phyloP scores from a whole-genome alignment of 2,797 vertebrate species.

The Micromesistius poutassou region DNA sequence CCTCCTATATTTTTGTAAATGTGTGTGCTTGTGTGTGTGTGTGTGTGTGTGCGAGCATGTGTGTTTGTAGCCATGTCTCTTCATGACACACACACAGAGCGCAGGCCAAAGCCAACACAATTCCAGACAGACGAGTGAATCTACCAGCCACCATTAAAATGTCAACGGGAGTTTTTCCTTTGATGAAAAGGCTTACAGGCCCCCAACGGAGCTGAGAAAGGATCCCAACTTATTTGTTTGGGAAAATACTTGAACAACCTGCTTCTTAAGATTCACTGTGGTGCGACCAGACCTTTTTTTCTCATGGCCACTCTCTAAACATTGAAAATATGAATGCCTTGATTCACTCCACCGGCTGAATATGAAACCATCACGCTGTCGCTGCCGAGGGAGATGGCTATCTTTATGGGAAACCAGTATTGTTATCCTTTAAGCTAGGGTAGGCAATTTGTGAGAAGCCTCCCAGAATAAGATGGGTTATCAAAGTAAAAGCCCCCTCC shows the following conservation, averaged over 20 bases:
- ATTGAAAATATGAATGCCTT: not conserved
- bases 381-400: not conserved
- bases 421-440: not conserved
- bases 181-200: not conserved
- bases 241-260: conserved; percentile 2
- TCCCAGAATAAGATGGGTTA: no score
- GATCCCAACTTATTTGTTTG: not conserved
- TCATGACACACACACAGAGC: not conserved
- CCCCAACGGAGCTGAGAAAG: not conserved
- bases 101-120: conserved; percentile 1
- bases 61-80: not conserved
- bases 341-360: not conserved
- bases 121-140: not conserved
- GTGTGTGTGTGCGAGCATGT: not conserved
- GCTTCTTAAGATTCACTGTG: not conserved
- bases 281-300: not conserved
- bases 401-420: not conserved
- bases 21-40: not conserved
- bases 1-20: not conserved
- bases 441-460: no score
- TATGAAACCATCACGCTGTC: not conserved
- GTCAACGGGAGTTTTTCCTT: not conserved
- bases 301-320: not conserved
- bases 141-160: conserved; percentile 1
- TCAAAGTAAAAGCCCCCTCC: no score